phyloP scores from a whole-genome alignment of 2,113 vertebrate species.

The Elgaria multicarinata region DNA sequence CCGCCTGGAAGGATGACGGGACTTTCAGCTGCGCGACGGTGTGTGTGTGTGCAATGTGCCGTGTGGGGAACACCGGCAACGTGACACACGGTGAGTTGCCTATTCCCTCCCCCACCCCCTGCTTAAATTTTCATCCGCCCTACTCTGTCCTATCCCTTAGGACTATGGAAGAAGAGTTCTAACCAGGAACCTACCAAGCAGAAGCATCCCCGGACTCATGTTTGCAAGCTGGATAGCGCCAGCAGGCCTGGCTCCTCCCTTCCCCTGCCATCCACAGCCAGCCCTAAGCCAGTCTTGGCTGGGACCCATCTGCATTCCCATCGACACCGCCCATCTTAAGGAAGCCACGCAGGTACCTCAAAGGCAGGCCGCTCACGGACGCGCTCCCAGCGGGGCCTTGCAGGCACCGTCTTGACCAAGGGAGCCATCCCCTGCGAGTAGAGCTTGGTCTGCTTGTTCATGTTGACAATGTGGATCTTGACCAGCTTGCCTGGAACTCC shows the following conservation, averaged over 20 bases:
- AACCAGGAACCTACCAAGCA: neutral
- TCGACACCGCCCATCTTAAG: neutral
- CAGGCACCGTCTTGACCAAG: constrained; percentile 88
- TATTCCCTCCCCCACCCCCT: no score
- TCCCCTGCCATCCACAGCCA: neutral
- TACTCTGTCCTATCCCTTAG: neutral
- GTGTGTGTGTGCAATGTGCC: no score
- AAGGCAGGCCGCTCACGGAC: constrained; percentile 88
- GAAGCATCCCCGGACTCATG: neutral
- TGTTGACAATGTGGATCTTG: constrained; percentile 96
- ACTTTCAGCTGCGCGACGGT: no score
- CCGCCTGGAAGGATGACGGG: no score
- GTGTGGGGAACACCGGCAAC: no score
- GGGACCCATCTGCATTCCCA: neutral
- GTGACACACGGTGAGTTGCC: no score
- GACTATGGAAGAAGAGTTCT: neutral
- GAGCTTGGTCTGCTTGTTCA: constrained; percentile 98
- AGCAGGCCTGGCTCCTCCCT: neutral
- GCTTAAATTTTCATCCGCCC: no score
- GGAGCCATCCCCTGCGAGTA: constrained; percentile 97
- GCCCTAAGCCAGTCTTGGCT: neutral
- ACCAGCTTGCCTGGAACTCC: constrained; percentile 86
- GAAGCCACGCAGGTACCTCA: constrained; percentile 77
- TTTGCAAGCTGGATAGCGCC: no score
- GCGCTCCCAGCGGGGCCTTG: constrained; percentile 91